These are phyloP conservation scores for Petaurus breviceps DNA, from an alignment of 2,113 vertebrate genomes.

Conservation along the genomic window DNA sequence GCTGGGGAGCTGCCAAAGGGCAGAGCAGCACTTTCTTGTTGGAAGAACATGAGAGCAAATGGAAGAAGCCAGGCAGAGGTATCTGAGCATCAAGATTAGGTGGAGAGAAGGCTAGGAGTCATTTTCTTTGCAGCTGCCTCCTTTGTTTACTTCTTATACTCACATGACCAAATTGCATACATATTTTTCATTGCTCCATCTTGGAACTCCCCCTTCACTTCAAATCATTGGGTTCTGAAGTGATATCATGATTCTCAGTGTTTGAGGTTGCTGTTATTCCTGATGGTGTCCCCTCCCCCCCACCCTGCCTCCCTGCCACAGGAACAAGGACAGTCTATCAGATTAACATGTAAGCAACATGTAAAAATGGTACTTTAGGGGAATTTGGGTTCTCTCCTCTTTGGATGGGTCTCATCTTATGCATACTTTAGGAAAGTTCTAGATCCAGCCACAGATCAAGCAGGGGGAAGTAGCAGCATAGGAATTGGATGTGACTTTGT, in stretches of 20 bases:
- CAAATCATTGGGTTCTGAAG: background rate
- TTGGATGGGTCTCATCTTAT: background rate
- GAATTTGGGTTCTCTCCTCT: background rate
- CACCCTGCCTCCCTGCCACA: no score
- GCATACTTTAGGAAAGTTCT: background rate
- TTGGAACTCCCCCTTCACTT: background rate
- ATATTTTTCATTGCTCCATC: background rate
- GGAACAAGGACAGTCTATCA: background rate
- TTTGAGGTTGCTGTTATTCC: background rate
- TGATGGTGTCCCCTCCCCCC: background rate
- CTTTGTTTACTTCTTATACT: background rate
- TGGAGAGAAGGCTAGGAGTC: background rate
- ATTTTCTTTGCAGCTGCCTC: slow-evolving; percentile 9
- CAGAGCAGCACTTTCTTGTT: background rate
- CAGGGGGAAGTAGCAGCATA: background rate
- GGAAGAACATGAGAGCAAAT: background rate
- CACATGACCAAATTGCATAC: background rate
- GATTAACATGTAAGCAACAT: background rate
- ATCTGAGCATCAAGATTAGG: background rate
- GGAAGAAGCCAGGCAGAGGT: background rate
- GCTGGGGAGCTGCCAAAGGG: background rate
- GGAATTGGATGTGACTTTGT: background rate
- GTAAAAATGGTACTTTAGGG: background rate
- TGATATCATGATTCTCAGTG: background rate
- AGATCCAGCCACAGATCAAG: background rate